These are phyloP conservation scores for Nilaparvata lugens DNA, from an alignment of 1,140 invertebrate species.

Conservation along the genomic window DNA sequence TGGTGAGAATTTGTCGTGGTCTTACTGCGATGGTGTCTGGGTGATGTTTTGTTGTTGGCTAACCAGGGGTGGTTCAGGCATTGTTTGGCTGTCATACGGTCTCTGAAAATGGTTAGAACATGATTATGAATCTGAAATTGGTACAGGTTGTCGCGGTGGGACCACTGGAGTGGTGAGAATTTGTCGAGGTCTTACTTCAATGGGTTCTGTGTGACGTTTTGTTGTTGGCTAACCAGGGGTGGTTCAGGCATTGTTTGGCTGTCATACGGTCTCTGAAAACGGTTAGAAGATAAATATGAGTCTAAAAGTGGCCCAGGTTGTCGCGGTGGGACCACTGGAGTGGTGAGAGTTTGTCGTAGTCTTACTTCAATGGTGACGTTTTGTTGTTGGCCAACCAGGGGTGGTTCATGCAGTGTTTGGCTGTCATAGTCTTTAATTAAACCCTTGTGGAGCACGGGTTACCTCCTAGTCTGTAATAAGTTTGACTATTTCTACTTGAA, in stretches of 20 bases:
- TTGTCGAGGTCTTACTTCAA: neutral
- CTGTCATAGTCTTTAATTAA: constrained; percentile 46
- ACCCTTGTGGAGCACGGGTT: too few species aligned
- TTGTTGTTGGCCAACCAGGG: constrained; percentile 41
- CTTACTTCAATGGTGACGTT: neutral
- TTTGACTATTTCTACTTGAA: too few species aligned
- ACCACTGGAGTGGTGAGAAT: constrained; percentile 30
- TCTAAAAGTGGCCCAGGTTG: too few species aligned
- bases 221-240: constrained; percentile 45
- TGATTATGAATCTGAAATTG: too few species aligned
- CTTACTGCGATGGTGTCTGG: neutral
- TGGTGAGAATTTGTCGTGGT: neutral
- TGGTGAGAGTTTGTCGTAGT: neutral
- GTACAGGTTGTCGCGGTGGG: too few species aligned
- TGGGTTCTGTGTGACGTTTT: neutral
- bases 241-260: constrained; percentile 49
- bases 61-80: constrained; percentile 56
- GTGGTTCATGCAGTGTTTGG: constrained; percentile 51
- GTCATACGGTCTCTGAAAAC: constrained; percentile 47
- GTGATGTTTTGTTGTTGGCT: constrained; percentile 7
- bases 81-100: constrained; percentile 48
- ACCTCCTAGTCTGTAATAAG: too few species aligned
- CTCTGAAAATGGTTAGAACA: constrained; percentile 43
- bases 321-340: constrained; percentile 34
- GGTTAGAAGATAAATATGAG: too few species aligned